Conservation (phyloP, 2,888 invertebrate genomes). For the Nymphalis c-album region DNA sequence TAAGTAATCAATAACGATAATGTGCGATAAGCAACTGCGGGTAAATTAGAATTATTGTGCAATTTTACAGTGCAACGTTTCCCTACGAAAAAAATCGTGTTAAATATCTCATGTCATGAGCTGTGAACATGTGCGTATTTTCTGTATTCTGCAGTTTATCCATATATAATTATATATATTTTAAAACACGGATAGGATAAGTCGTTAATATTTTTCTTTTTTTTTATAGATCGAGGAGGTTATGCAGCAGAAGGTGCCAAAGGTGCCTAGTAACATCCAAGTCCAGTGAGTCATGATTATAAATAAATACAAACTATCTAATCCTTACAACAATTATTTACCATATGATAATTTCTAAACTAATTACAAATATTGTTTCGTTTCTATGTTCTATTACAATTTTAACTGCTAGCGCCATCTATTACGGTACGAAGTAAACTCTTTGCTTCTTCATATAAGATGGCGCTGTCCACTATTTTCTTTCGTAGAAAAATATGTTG, state of each 20-base stretch:
- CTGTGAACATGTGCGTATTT: constrained; percentile 19
- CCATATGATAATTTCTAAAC: neutral
- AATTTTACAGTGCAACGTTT: constrained; percentile 40
- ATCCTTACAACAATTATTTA: neutral
- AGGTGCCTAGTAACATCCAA: constrained; percentile 70
- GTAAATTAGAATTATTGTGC: constrained; percentile 43
- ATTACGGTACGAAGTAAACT: constrained; percentile 11
- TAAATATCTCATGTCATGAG: constrained; percentile 17
- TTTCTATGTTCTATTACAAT: neutral
- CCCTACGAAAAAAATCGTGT: neutral
- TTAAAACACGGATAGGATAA: neutral
- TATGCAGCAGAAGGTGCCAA: constrained; percentile 78
- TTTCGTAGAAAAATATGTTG: neutral
- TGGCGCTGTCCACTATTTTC: constrained; percentile 10
- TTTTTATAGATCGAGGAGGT: constrained; percentile 75
- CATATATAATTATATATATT: too few species aligned
- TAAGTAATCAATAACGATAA: constrained; percentile 44
- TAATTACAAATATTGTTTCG: neutral
- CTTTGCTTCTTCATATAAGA: constrained; percentile 9
- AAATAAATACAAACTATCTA: neutral
- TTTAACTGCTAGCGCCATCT: constrained; percentile 50
- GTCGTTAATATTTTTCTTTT: constrained; percentile 23
- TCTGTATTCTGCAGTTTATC: neutral
- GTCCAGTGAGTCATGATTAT: constrained; percentile 59
- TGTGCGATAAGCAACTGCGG: constrained; percentile 47